A percentile compares a stretch with the other conserved stretches of the same genome.
Conservation (phyloP, 2,113 vertebrate genomes). For the Nansenia antarctica region DNA sequence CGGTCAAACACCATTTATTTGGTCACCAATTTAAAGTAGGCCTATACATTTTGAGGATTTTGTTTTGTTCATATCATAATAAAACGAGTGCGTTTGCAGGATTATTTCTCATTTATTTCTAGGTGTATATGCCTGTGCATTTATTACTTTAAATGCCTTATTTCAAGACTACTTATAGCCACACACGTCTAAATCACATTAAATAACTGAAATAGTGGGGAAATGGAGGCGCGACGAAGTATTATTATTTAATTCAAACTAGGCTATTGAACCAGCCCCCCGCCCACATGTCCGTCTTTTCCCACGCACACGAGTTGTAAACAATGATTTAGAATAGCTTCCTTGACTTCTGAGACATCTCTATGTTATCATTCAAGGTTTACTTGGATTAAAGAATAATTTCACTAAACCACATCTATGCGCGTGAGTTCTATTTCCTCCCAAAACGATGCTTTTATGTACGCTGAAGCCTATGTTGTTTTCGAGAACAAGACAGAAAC, state of each 20-base stretch:
- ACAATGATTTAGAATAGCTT: conserved; percentile 24
- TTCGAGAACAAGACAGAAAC: conserved; percentile 43
- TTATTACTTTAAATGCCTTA: too few relatives aligned
- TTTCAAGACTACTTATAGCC: too few relatives aligned
- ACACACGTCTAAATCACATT: too few relatives aligned
- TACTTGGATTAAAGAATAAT: not conserved
- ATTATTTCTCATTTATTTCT: not conserved
- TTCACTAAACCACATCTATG: not conserved
- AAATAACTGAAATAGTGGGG: not conserved
- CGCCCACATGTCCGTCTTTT: conserved; percentile 8
- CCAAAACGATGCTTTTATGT: not conserved
- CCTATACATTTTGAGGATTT: too few relatives aligned
- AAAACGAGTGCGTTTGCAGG: too few relatives aligned
- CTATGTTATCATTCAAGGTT: not conserved
- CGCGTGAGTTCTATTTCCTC: not conserved
- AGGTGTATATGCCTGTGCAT: not conserved
- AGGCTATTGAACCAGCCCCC: conserved; percentile 4
- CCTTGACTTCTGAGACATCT: not conserved
- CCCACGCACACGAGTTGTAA: conserved; percentile 35
- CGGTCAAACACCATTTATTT: not conserved
- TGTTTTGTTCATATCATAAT: too few relatives aligned
- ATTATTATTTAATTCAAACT: too few relatives aligned
- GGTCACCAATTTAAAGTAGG: not conserved
- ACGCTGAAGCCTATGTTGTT: conserved; percentile 6
- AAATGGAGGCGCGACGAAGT: not conserved